Evolutionary conservation across 1,140 invertebrate species (phyloP).

Genomic region (Oncopodura yosiiana): DNA sequence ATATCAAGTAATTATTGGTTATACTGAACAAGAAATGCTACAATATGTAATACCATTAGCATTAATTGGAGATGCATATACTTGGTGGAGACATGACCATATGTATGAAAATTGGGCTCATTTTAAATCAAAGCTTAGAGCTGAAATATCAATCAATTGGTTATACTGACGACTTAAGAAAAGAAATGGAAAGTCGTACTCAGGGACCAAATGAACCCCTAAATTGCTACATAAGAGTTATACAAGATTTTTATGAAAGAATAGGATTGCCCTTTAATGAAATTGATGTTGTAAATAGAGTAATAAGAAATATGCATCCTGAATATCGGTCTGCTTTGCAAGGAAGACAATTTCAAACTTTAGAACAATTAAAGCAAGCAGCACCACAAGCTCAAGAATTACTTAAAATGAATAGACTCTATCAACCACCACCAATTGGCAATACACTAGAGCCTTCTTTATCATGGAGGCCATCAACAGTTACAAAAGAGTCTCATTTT

Average conservation of each 20-base stretch:
- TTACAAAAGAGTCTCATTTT: too few relatives aligned
- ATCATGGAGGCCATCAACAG: too few relatives aligned
- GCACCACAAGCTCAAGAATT: not conserved
- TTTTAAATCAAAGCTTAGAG: conserved; percentile 1
- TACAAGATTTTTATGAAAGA: conserved; percentile 9
- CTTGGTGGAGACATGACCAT: not conserved
- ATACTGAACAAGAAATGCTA: not conserved
- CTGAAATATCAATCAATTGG: conserved; percentile 9
- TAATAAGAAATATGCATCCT: conserved; percentile 11
- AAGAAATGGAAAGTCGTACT: conserved; percentile 6
- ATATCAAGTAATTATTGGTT: not conserved
- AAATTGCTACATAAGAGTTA: conserved; percentile 8
- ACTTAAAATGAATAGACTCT: conserved; percentile 1
- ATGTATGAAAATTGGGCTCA: not conserved
- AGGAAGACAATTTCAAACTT: not conserved
- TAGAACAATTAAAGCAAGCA: not conserved
- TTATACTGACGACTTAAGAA: not conserved
- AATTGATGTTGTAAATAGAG: not conserved
- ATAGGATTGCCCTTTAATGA: not conserved
- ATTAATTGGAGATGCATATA: conserved; percentile 5
- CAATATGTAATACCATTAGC: conserved; percentile 3
- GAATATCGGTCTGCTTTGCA: not conserved
- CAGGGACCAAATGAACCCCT: conserved; percentile 13
- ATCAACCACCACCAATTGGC: not conserved
- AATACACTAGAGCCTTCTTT: too few relatives aligned